phyloP scores from a whole-genome alignment of 92 coral and sea anemone genomes.

The Porites evermanni region DNA sequence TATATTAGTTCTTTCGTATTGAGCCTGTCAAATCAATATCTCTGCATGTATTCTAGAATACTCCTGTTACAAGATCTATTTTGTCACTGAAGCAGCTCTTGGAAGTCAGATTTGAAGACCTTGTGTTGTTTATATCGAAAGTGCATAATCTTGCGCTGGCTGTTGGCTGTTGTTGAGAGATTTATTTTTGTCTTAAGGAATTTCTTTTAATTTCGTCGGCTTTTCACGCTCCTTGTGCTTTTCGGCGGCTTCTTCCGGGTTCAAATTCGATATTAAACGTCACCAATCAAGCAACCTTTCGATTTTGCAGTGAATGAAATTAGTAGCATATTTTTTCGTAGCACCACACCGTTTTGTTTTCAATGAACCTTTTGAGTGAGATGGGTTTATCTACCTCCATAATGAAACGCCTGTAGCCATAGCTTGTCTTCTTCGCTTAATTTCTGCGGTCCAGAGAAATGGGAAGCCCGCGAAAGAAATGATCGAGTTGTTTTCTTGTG shows the following conservation, averaged over 20 bases:
- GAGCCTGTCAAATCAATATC: too few species aligned
- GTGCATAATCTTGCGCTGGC: too few species aligned
- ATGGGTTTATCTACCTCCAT: constrained; percentile 19
- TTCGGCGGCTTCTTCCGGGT: neutral
- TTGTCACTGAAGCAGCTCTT: too few species aligned
- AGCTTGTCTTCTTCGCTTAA: constrained; percentile 19
- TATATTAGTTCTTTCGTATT: too few species aligned
- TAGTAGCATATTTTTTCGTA: neutral
- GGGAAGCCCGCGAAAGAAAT: constrained; percentile 4
- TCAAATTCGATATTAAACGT: neutral
- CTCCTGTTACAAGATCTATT: too few species aligned
- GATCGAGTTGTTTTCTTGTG: constrained; percentile 2
- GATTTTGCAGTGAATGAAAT: neutral
- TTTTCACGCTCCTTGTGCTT: too few species aligned
- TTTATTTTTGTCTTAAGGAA: neutral
- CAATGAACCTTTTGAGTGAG: neutral
- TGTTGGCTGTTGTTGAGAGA: neutral
- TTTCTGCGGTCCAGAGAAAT: constrained; percentile 32
- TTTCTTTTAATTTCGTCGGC: neutral
- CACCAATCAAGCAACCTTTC: too few species aligned
- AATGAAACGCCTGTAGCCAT: constrained; percentile 23
- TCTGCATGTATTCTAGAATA: too few species aligned
- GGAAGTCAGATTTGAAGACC: too few species aligned
- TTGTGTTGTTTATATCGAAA: too few species aligned
- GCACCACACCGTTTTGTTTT: neutral